Evolutionary conservation across 2,113 vertebrate genomes (phyloP).

Genomic region (Coryphaenoides rupestris): DNA sequence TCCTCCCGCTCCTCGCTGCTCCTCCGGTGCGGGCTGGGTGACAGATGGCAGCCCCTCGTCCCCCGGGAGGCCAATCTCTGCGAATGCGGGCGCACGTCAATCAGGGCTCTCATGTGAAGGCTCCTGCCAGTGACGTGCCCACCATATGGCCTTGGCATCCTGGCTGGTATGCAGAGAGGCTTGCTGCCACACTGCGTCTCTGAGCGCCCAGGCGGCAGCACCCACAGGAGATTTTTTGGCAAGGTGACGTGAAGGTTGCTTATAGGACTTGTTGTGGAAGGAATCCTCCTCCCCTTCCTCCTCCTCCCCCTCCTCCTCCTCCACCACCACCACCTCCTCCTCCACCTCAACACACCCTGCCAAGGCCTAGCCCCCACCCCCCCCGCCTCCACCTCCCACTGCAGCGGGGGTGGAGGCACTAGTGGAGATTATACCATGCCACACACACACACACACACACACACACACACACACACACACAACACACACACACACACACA

Average conservation of each 20-base stretch:
- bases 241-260: constrained; percentile 62
- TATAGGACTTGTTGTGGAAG: constrained; percentile 60
- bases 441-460: constrained; percentile 17
- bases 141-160: constrained; percentile 97
- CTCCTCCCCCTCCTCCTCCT: not conserved
- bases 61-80: constrained; percentile 92
- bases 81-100: constrained; percentile 98
- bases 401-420: constrained; percentile 53
- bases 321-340: too few species aligned
- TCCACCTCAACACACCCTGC: too few species aligned
- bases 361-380: constrained; percentile 1
- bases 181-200: constrained; percentile 74
- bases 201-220: constrained; percentile 76
- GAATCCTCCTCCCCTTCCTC: constrained; percentile 11
- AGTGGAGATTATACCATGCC: constrained; percentile 25
- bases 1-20: constrained; percentile 59
- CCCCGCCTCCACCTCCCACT: constrained; percentile 4
- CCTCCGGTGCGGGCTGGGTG: constrained; percentile 78
- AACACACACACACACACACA: too few species aligned
- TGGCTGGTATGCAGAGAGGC: constrained; percentile 89
- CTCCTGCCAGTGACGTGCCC: constrained; percentile 98
- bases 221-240: constrained; percentile 75
- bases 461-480: too few species aligned
- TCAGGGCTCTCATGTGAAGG: constrained; percentile 98
- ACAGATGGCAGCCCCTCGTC: constrained; percentile 75